Percentiles rank a stretch among this genome's conserved stretches.
These are phyloP conservation scores for Ennomos fuscantarius DNA, from an alignment of 2,888 invertebrate species.

Conservation along the genomic window DNA sequence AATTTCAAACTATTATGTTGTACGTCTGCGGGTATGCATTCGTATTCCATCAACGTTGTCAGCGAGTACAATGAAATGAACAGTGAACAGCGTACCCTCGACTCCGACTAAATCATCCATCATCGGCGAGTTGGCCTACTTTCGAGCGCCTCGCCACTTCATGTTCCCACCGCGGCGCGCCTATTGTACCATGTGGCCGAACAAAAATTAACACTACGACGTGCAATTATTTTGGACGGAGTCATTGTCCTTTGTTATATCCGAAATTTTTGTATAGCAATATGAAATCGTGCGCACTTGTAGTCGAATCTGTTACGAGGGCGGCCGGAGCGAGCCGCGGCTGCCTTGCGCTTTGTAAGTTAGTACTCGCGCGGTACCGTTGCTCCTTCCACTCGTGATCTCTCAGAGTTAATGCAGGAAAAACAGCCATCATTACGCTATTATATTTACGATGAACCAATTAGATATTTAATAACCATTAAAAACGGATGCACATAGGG, in stretches of 20 bases:
- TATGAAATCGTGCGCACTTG: constrained; percentile 61
- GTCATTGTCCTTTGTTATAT: constrained; percentile 59
- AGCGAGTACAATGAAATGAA: constrained; percentile 48
- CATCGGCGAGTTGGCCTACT: constrained; percentile 58
- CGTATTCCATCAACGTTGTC: constrained; percentile 55
- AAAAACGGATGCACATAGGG: constrained; percentile 30
- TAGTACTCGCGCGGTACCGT: constrained; percentile 16
- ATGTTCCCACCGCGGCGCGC: constrained; percentile 30
- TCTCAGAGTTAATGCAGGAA: constrained; percentile 14
- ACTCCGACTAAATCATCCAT: constrained; percentile 48
- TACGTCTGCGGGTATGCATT: constrained; percentile 40
- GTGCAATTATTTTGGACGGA: constrained; percentile 46
- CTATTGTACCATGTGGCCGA: constrained; percentile 36
- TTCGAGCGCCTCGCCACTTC: constrained; percentile 38
- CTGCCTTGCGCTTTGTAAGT: constrained; percentile 6
- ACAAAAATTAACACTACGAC: constrained; percentile 33
- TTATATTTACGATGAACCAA: constrained; percentile 18
- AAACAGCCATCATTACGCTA: constrained; percentile 18
- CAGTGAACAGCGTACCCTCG: constrained; percentile 38
- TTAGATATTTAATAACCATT: constrained; percentile 19
- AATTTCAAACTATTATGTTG: constrained; percentile 44
- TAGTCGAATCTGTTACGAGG: constrained; percentile 52
- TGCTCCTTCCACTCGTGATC: constrained; percentile 17
- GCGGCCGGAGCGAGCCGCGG: constrained; percentile 33
- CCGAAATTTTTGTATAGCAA: constrained; percentile 57